phyloP scores from a whole-genome alignment of 2,113 vertebrate genomes.

The Amphiprion percula region DNA sequence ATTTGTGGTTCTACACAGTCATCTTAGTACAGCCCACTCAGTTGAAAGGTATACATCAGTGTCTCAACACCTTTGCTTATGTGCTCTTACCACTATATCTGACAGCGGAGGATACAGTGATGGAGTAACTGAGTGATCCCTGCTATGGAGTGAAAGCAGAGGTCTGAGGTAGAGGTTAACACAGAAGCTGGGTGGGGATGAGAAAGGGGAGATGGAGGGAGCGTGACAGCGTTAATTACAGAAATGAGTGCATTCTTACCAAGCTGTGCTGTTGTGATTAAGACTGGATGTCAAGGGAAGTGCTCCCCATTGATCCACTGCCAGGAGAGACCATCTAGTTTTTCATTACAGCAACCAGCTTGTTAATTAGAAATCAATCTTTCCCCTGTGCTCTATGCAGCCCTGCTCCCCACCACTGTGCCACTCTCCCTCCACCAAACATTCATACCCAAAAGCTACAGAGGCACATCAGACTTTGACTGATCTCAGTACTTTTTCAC shows the following conservation, averaged over 20 bases:
- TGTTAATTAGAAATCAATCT: constrained; percentile 83
- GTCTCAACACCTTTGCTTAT: constrained; percentile 27
- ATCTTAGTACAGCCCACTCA: not conserved
- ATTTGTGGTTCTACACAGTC: not conserved
- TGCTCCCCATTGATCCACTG: constrained; percentile 73
- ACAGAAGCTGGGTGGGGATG: constrained; percentile 10
- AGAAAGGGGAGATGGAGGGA: constrained; percentile 17
- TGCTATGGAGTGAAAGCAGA: constrained; percentile 29
- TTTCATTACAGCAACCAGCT: constrained; percentile 76
- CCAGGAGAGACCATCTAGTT: constrained; percentile 68
- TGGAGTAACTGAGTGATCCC: constrained; percentile 9
- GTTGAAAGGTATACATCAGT: not conserved
- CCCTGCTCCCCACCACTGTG: constrained; percentile 32
- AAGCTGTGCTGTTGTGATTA: constrained; percentile 72
- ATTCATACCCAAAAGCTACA: constrained; percentile 57
- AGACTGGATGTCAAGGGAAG: constrained; percentile 69
- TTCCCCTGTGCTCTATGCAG: constrained; percentile 31
- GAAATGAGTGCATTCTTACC: constrained; percentile 60
- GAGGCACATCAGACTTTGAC: constrained; percentile 56
- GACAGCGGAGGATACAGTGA: not conserved
- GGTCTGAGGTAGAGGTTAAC: constrained; percentile 47
- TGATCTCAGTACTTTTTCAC: constrained; percentile 67
- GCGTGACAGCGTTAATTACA: constrained; percentile 66
- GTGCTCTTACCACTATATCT: not conserved
- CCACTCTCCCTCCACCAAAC: constrained; percentile 49